These are phyloP conservation scores for Agrochola macilenta DNA, from an alignment of 2,888 invertebrate species.

Conservation along the genomic window DNA sequence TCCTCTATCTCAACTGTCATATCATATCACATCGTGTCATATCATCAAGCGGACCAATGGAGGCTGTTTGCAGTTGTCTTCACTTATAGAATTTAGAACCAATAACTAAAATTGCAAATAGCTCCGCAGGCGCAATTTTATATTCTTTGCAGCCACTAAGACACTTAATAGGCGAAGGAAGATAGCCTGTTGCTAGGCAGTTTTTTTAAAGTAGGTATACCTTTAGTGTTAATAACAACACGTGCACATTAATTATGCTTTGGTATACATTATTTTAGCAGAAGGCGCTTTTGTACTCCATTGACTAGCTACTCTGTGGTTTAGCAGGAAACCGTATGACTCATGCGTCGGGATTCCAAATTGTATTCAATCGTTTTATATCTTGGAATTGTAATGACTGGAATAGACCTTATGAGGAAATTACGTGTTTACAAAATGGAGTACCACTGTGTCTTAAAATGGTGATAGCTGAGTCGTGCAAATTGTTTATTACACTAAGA, in stretches of 20 bases:
- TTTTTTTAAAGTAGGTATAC: background rate
- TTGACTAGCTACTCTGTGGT: conserved; percentile 14
- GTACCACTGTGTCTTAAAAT: conserved; percentile 23
- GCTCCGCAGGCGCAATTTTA: background rate
- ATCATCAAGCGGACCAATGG: background rate
- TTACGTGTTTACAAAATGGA: conserved; percentile 23
- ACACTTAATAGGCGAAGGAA: background rate
- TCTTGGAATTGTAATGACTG: conserved; percentile 39
- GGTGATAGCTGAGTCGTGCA: background rate
- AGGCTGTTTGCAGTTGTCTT: background rate
- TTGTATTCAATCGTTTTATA: conserved; percentile 56
- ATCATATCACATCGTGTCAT: too few species aligned
- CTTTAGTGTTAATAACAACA: background rate
- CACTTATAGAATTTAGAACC: background rate
- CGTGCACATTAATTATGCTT: background rate
- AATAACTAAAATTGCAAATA: background rate
- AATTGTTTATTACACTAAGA: background rate
- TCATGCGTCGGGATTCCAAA: conserved; percentile 59
- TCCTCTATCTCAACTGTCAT: background rate
- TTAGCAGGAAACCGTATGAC: conserved; percentile 55
- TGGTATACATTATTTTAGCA: background rate
- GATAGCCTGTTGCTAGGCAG: background rate
- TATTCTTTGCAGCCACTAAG: background rate
- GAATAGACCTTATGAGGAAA: conserved; percentile 34
- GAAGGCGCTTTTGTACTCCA: conserved; percentile 19